A percentile compares a stretch with the other conserved stretches of the same genome.
Conservation (phyloP, 2,797 vertebrate genomes). For the Masticophis lateralis region DNA sequence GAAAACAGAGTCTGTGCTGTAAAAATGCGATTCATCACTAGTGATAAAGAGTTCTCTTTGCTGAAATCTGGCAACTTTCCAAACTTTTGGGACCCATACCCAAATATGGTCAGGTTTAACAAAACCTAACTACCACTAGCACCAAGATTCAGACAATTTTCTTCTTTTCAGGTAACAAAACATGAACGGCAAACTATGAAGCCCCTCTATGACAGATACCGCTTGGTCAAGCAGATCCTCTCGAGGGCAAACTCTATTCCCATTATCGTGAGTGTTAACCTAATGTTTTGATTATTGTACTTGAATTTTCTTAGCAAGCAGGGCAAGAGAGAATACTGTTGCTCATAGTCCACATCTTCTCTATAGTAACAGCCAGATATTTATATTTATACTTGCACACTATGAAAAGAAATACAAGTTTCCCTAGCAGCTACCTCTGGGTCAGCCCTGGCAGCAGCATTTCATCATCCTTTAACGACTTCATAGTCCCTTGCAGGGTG, state of each 20-base stretch:
- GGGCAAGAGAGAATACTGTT: not conserved
- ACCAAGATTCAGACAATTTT: slow-evolving; percentile 1
- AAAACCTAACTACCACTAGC: too few species aligned
- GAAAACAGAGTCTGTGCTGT: not conserved
- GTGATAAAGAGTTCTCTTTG: not conserved
- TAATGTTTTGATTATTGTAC: not conserved
- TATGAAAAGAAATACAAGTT: not conserved
- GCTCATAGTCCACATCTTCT: not conserved
- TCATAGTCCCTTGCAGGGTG: too few species aligned
- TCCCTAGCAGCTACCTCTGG: not conserved
- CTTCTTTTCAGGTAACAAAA: slow-evolving; percentile 83
- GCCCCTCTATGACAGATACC: slow-evolving; percentile 93
- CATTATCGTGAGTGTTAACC: slow-evolving; percentile 86
- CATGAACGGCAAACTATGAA: slow-evolving; percentile 93
- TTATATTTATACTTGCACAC: fast-evolving
- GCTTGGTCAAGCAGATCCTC: slow-evolving; percentile 96
- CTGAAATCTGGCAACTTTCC: not conserved
- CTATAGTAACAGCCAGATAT: not conserved
- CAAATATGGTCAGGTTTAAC: not conserved
- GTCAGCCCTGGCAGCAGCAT: not conserved
- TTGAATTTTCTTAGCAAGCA: not conserved
- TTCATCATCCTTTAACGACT: too few species aligned
- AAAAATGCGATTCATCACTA: not conserved
- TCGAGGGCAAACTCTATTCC: slow-evolving; percentile 90
- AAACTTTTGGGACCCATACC: not conserved